These are phyloP conservation scores for Lamellibrachia satsuma DNA, from an alignment of 2,888 invertebrate species.

Conservation along the genomic window DNA sequence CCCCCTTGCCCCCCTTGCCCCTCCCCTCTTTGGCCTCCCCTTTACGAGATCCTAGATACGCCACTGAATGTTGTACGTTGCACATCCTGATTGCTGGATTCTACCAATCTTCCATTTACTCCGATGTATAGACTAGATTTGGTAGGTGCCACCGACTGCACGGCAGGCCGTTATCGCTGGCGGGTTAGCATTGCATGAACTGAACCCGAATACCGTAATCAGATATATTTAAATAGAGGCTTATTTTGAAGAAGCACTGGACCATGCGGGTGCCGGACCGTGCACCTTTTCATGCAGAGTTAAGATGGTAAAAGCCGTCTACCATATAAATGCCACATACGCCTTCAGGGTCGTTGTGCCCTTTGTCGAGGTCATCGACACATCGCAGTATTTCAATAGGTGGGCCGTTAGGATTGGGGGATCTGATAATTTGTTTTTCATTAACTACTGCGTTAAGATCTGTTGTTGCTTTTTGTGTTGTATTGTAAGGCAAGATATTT, in stretches of 20 bases:
- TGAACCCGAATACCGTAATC: neutral
- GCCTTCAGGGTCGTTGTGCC: neutral
- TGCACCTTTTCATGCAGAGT: neutral
- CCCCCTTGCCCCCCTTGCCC: no score
- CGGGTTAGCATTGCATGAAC: neutral
- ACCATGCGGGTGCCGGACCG: neutral
- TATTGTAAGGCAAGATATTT: neutral
- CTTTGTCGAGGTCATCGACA: neutral
- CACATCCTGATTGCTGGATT: neutral
- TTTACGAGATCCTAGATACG: no score
- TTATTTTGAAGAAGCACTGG: neutral
- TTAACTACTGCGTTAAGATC: neutral
- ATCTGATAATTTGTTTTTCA: neutral
- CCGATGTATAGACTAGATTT: neutral
- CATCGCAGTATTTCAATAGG: neutral
- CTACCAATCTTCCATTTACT: neutral
- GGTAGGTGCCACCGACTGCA: neutral
- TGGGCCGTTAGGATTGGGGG: neutral
- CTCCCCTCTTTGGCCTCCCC: no score
- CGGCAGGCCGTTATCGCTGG: neutral
- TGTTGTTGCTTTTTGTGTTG: no score
- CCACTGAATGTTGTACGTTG: neutral
- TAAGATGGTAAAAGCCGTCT: neutral
- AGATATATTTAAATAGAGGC: neutral
- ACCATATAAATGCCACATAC: neutral